phyloP scores from a whole-genome alignment of 2,113 vertebrate species.

The Peromyscus maniculatus region DNA sequence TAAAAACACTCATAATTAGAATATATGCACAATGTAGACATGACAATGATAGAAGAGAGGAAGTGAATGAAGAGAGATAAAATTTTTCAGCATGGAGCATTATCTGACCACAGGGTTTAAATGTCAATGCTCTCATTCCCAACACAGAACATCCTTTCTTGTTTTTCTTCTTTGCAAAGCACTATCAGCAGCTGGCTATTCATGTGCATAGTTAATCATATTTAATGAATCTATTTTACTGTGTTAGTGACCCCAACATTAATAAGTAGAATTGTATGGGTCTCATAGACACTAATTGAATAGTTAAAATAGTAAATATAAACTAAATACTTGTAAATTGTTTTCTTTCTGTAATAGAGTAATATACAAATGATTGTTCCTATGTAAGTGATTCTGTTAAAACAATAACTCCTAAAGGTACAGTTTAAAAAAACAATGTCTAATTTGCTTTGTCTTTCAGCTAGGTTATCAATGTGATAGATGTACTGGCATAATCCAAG shows the following conservation, averaged over 20 bases:
- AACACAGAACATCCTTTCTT: neutral
- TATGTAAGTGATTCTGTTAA: neutral
- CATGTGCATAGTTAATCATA: neutral
- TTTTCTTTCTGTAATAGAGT: neutral
- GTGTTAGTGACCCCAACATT: neutral
- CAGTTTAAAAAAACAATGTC: neutral
- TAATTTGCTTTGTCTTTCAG: constrained; percentile 20
- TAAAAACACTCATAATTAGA: neutral
- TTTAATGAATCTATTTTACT: neutral
- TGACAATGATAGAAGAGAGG: neutral
- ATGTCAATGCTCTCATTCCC: neutral
- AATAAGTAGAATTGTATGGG: neutral
- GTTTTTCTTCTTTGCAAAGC: neutral
- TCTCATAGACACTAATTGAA: neutral
- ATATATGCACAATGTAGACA: neutral
- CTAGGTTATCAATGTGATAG: constrained; percentile 62
- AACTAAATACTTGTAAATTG: constrained; percentile 9
- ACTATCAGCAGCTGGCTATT: neutral
- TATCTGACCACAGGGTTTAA: neutral
- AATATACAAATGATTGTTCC: constrained; percentile 12
- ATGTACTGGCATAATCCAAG: constrained; percentile 69
- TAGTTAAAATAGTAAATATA: constrained; percentile 24
- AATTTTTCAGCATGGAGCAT: neutral
- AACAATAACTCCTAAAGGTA: neutral
- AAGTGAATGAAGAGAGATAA: too few species aligned